phyloP scores from a whole-genome alignment of 2,888 invertebrate species.

The Cantharis nigra region DNA sequence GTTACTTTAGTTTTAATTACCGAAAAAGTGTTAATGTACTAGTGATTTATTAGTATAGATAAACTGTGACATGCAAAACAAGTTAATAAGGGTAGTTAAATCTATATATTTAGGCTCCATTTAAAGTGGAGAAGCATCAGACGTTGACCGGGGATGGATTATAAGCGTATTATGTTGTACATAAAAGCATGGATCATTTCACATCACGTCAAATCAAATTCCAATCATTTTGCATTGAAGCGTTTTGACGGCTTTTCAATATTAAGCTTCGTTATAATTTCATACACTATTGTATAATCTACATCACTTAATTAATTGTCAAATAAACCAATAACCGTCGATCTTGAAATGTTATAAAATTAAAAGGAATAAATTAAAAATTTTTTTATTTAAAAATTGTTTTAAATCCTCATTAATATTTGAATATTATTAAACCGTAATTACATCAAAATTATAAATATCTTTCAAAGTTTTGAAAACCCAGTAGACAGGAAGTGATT shows the following conservation, averaged over 20 bases:
- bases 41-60: background rate
- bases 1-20: background rate
- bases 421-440: background rate
- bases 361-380: background rate
- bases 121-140: background rate
- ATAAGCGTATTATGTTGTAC: constrained; percentile 29
- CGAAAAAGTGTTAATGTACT: background rate
- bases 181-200: constrained; percentile 34
- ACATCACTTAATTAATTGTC: constrained; percentile 12
- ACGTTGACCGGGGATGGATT: constrained; percentile 14
- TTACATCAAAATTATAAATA: background rate
- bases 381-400: background rate
- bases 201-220: constrained; percentile 35
- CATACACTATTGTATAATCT: constrained; percentile 9
- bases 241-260: constrained; percentile 25
- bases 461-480: background rate
- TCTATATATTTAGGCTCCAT: background rate
- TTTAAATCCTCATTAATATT: background rate
- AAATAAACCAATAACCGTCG: constrained; percentile 1
- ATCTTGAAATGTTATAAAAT: background rate
- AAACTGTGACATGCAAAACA: background rate
- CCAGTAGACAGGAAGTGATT: constrained; percentile 11
- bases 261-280: constrained; percentile 19
- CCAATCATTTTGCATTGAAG: constrained; percentile 31
- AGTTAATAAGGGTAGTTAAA: background rate